Percentiles rank a stretch among this genome's conserved stretches.
Evolutionary conservation across 2,113 vertebrate genomes (phyloP).

Genomic region (Prunella himalayana): DNA sequence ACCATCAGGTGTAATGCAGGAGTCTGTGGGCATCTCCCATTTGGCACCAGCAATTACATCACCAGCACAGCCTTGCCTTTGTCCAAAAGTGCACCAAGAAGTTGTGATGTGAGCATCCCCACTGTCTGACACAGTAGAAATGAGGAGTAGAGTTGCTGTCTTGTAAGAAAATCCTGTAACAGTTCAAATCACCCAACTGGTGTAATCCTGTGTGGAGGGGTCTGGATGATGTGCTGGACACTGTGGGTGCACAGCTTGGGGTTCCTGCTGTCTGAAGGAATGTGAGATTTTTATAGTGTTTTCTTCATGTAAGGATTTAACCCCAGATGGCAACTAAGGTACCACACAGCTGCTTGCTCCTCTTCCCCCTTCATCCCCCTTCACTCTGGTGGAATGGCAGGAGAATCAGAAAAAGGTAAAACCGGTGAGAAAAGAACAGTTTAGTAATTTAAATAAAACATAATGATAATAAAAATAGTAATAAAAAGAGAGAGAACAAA

Average conservation of each 20-base stretch:
- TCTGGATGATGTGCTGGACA: rapidly evolving
- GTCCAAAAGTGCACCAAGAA: background rate
- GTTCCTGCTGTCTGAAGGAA: background rate
- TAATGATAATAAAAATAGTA: background rate
- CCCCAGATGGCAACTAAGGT: background rate
- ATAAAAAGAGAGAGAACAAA: background rate
- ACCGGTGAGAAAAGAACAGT: background rate
- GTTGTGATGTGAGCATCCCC: background rate
- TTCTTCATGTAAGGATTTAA: background rate
- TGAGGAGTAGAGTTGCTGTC: background rate
- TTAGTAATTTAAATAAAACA: background rate
- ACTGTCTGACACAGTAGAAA: background rate
- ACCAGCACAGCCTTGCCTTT: background rate
- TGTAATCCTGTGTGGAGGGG: background rate
- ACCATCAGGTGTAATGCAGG: background rate
- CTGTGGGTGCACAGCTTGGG: rapidly evolving
- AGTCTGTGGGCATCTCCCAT: background rate
- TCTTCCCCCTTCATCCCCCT: background rate
- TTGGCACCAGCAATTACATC: background rate
- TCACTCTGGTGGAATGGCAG: background rate
- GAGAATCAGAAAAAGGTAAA: background rate
- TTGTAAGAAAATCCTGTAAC: background rate
- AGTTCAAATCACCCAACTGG: background rate
- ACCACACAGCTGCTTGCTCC: background rate
- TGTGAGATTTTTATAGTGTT: background rate